These are phyloP conservation scores for Cotesia chilonis DNA, from an alignment of 1,140 invertebrate species.

Conservation along the genomic window DNA sequence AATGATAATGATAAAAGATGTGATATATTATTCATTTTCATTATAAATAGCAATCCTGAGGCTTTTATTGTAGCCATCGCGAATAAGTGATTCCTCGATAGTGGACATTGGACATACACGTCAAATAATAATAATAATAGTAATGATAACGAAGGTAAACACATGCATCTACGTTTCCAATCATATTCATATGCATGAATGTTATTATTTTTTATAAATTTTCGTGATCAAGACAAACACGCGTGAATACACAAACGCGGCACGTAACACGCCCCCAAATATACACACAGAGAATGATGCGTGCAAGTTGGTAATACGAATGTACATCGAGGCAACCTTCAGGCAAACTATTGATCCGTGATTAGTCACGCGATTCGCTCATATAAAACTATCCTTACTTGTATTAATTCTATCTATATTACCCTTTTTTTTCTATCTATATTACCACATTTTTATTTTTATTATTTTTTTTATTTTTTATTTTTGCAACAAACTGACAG, in stretches of 20 bases:
- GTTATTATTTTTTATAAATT: neutral
- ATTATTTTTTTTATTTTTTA: neutral
- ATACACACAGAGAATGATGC: constrained; percentile 8
- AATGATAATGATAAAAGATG: too few species aligned
- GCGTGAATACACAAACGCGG: constrained; percentile 13
- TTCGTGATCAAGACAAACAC: constrained; percentile 17
- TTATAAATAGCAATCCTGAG: too few species aligned
- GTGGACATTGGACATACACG: too few species aligned
- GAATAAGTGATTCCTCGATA: too few species aligned
- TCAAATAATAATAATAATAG: too few species aligned
- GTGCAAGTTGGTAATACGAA: constrained; percentile 21
- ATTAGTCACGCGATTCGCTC: constrained; percentile 64
- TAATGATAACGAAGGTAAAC: too few species aligned
- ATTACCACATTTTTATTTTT: neutral
- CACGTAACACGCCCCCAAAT: constrained; percentile 1
- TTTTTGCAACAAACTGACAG: too few species aligned
- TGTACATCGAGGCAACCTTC: constrained; percentile 19
- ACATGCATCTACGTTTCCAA: too few species aligned
- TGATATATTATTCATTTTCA: too few species aligned
- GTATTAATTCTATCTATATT: neutral
- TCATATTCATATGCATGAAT: neutral
- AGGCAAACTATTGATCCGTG: constrained; percentile 61
- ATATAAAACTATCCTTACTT: constrained; percentile 50
- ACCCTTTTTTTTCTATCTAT: neutral
- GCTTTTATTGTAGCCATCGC: too few species aligned